Conservation (phyloP, 2,797 vertebrate genomes). For the Acrocephalus scirpaceus region DNA sequence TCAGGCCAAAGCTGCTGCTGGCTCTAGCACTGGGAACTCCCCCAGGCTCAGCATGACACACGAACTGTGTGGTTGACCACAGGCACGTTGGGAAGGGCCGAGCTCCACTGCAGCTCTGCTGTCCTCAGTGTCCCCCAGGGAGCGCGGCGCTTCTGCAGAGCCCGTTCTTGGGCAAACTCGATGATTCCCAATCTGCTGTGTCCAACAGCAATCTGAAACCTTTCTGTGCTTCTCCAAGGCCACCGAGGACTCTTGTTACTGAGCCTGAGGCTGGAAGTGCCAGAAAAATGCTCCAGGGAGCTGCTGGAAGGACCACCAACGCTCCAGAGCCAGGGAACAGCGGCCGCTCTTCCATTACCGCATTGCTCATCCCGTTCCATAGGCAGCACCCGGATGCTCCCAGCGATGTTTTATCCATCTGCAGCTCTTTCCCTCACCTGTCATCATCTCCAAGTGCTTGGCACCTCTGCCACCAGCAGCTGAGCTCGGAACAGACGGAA, state of each 20-base stretch:
- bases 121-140: neutral
- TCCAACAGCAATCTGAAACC: neutral
- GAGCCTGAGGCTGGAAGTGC: neutral
- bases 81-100: neutral
- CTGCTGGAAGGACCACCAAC: neutral
- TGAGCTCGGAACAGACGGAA: neutral
- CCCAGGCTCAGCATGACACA: neutral
- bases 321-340: neutral
- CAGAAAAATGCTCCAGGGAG: neutral
- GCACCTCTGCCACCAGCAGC: neutral
- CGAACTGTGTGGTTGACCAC: constrained; percentile 46
- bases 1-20: neutral
- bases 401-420: constrained; percentile 11
- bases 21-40: neutral
- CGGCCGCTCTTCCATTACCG: constrained; percentile 1
- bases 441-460: constrained; percentile 48
- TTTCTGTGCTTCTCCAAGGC: neutral
- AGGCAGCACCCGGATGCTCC: neutral
- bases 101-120: neutral
- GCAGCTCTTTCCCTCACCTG: constrained; percentile 36
- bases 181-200: neutral
- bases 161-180: neutral
- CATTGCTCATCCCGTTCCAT: neutral
- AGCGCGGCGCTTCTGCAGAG: neutral
- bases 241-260: neutral